Base-by-base conservation (phyloP, 2,113 vertebrate species). In the Gobius niger region DNA sequence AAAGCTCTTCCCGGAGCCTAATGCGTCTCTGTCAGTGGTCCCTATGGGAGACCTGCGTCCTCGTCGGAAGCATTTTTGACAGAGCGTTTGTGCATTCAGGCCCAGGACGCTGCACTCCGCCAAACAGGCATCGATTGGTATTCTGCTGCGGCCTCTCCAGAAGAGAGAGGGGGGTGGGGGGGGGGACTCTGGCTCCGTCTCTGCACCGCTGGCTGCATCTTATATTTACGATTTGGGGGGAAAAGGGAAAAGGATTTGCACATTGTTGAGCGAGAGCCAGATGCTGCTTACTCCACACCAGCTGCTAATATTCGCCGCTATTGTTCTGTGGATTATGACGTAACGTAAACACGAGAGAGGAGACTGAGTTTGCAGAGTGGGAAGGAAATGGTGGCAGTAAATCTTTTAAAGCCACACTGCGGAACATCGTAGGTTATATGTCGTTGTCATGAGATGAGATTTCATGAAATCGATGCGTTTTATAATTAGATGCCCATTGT, bases 231-330 rank as follows among this genome's bases (percentile, higher is more conserved):
- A 15, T 59, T 34, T 4, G 0, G 34, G 13, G 40, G 2, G 6
- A 3, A 53, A 16, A 5, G 14, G 56, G 24, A 41, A 7, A 3
- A 59, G 56, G 56, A 59, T 59, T 59, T 59, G 12, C 56, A 41
- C 12, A 59, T 59, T 41, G 24, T 59, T 59, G 56, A 59, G 56
- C 7, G 11, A 12, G 34, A 59, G 56, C 24, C 24, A 15, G 56
- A 40, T 59, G 56, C 56, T 59, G 56, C 34, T 59, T 59, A 59
- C 24, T 15, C 24, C 24, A 15, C 56, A 59, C 24, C 56, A 59
- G 56, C 56, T 59, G 56, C 34, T 59, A 59, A 42, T 59, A 15
- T 59, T 41, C 56, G 15, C 2, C 9, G 11, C 19, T 10, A 41
- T 41, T 59, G 24, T 40, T 59, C 34, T 7, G 24, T 4, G 24